These are phyloP conservation scores for Temnothorax longispinosus DNA, from an alignment of 1,140 invertebrate species.

Conservation along the genomic window DNA sequence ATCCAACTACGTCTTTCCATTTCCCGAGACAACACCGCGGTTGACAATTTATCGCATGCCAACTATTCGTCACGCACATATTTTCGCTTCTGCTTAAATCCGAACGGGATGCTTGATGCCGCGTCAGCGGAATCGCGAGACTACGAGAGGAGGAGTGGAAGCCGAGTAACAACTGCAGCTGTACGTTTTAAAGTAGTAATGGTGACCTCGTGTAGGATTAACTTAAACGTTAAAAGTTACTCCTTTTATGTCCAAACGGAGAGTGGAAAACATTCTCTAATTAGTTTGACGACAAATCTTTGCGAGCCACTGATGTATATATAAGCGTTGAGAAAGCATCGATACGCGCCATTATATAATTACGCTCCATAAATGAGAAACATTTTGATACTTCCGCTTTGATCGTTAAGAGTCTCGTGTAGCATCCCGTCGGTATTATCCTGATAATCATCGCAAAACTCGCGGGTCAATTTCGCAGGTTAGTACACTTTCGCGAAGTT, in stretches of 20 bases:
- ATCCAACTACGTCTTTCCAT: constrained; percentile 38
- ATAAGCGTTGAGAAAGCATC: background rate
- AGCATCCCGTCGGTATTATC: background rate
- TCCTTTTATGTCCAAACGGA: background rate
- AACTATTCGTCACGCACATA: constrained; percentile 31
- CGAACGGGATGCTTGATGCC: background rate
- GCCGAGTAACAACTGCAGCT: background rate
- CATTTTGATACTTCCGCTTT: background rate
- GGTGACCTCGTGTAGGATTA: background rate
- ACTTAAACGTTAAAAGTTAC: background rate
- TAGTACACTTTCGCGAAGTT: background rate
- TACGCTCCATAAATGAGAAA: background rate
- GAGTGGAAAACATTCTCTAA: background rate
- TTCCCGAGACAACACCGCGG: constrained; percentile 21
- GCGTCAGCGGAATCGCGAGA: background rate
- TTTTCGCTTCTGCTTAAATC: background rate
- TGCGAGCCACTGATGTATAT: no score
- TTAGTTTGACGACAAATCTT: background rate
- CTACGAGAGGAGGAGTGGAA: background rate
- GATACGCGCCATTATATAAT: background rate
- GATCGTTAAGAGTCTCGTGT: background rate
- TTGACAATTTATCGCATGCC: constrained; percentile 16
- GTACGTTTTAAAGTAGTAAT: constrained; percentile 9
- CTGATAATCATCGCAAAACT: background rate
- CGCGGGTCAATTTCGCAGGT: background rate